Conservation (phyloP, 2,113 vertebrate genomes). For the Psettodes erumei region DNA sequence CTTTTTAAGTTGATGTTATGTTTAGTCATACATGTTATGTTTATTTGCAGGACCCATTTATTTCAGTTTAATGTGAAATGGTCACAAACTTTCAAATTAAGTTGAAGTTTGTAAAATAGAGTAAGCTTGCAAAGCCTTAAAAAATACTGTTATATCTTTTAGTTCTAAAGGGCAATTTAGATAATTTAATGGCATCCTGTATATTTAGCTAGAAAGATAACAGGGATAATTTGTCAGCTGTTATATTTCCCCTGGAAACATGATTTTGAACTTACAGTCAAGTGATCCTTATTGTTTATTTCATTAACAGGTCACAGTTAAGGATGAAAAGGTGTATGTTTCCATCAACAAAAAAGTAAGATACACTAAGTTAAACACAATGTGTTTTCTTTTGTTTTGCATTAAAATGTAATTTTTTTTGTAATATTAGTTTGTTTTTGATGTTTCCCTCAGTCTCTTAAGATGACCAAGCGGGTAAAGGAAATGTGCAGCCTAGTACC, state of each 20-base stretch:
- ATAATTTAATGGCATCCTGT: too few species aligned
- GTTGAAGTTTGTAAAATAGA: not conserved
- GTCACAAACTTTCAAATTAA: not conserved
- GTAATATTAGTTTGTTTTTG: too few species aligned
- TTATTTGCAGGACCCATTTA: not conserved
- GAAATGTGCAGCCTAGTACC: constrained; percentile 77
- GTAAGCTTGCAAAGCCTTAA: not conserved
- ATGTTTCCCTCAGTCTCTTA: constrained; percentile 77
- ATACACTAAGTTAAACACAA: not conserved
- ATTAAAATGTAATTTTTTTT: not conserved
- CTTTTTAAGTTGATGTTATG: too few species aligned
- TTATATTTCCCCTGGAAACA: too few species aligned
- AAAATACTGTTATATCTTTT: too few species aligned
- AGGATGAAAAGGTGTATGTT: constrained; percentile 85
- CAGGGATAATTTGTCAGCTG: not conserved
- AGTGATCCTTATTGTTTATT: not conserved
- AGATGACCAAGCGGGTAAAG: constrained; percentile 79
- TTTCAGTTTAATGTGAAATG: not conserved
- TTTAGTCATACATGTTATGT: too few species aligned
- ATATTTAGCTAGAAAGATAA: too few species aligned
- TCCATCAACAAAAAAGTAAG: constrained; percentile 84
- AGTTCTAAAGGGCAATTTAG: too few species aligned
- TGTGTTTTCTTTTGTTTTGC: not conserved
- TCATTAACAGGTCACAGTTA: constrained; percentile 83
- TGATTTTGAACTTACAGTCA: not conserved